Percentiles rank a stretch among this genome's conserved stretches.
These are phyloP conservation scores for Lasioglossum vierecki DNA, from an alignment of 2,888 invertebrate genomes.

Conservation along the genomic window DNA sequence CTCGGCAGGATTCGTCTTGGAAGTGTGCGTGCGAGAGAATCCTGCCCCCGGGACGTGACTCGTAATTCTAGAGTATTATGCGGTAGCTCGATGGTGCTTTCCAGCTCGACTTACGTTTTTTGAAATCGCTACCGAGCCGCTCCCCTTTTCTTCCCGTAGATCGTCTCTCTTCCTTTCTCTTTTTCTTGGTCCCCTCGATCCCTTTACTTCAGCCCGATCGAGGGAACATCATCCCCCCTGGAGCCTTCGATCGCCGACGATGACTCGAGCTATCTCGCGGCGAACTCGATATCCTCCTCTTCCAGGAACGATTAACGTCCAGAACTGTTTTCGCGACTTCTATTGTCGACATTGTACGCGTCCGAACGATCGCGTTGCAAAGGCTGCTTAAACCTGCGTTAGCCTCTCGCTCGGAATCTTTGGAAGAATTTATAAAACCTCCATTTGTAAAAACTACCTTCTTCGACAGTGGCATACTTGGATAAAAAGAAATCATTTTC, in stretches of 20 bases:
- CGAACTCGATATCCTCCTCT: neutral
- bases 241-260: neutral
- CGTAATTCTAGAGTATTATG: slow-evolving; percentile 78
- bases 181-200: neutral
- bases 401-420: neutral
- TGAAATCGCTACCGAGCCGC: slow-evolving; percentile 40
- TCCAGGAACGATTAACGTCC: neutral
- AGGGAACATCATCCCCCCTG: slow-evolving; percentile 5
- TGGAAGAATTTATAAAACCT: too few relatives aligned
- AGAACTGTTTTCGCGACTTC: neutral
- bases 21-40: slow-evolving; percentile 43
- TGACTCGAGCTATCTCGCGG: neutral
- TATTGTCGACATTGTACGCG: neutral
- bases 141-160: slow-evolving; percentile 17
- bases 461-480: too few relatives aligned
- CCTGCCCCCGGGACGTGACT: slow-evolving; percentile 74
- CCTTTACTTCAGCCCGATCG: slow-evolving; percentile 17
- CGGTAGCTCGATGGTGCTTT: slow-evolving; percentile 66
- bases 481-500: too few relatives aligned
- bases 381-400: neutral
- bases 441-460: too few relatives aligned
- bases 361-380: neutral
- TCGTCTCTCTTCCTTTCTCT: neutral
- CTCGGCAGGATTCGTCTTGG: slow-evolving; percentile 8
- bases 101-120: slow-evolving; percentile 46